These are phyloP conservation scores for Plecotus auritus DNA, from an alignment of 2,113 vertebrate genomes.

Conservation along the genomic window DNA sequence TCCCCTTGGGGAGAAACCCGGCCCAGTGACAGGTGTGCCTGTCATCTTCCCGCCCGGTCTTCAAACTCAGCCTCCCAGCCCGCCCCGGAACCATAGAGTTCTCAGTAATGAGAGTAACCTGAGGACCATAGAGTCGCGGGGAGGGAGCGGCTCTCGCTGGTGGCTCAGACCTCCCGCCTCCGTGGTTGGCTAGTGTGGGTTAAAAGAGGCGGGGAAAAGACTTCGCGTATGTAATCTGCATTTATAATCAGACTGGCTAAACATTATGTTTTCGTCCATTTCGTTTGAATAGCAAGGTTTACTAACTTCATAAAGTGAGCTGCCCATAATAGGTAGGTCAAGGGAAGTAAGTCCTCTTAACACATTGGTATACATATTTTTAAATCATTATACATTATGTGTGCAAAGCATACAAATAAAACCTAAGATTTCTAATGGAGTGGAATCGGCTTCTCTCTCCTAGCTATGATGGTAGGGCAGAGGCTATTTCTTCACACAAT, in stretches of 20 bases:
- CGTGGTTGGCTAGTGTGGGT: accelerated
- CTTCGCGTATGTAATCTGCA: background rate
- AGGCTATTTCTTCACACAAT: background rate
- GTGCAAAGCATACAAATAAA: background rate
- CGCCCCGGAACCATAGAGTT: constrained; percentile 63
- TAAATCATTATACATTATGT: background rate
- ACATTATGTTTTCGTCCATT: background rate
- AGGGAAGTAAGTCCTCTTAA: constrained; percentile 3
- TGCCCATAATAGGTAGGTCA: background rate
- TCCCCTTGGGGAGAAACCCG: accelerated
- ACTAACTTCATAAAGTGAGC: background rate
- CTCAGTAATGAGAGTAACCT: background rate
- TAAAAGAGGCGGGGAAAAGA: no score
- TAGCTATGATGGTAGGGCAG: background rate
- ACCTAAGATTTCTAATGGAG: background rate
- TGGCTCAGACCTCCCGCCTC: background rate
- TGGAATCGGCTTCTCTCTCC: background rate
- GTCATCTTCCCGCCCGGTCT: constrained; percentile 77
- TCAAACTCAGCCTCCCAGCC: constrained; percentile 57
- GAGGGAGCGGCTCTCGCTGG: background rate
- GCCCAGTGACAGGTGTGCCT: accelerated
- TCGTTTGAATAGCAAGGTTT: background rate
- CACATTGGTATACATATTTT: background rate
- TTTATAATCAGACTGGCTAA: background rate
- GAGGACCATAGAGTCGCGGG: background rate